Conservation (phyloP, 2,797 vertebrate genomes). For the Linurgus olivaceus region DNA sequence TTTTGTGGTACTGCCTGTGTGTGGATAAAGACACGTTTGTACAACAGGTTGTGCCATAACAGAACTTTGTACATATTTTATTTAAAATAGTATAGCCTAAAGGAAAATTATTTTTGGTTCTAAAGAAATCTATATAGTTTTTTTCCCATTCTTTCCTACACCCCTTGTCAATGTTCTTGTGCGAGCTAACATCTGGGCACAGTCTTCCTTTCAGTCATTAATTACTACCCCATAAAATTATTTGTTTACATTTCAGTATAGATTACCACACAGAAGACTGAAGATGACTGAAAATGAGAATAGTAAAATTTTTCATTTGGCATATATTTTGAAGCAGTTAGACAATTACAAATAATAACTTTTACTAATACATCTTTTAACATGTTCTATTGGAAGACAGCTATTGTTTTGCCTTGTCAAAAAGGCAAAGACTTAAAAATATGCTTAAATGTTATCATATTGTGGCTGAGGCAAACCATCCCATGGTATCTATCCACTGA, state of each 20-base stretch:
- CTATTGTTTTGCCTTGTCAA: neutral
- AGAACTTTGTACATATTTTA: neutral
- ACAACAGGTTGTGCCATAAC: neutral
- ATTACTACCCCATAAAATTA: neutral
- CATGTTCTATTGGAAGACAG: neutral
- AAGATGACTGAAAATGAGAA: neutral
- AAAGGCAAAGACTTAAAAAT: neutral
- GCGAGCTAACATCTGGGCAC: neutral
- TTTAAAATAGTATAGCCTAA: neutral
- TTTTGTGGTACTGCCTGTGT: neutral
- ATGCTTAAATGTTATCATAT: neutral
- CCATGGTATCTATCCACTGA: neutral
- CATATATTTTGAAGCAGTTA: neutral
- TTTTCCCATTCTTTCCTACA: neutral
- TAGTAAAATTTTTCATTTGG: neutral
- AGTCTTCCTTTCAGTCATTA: neutral
- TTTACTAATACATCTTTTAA: neutral
- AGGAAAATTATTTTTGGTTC: neutral
- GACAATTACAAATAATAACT: neutral
- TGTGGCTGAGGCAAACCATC: neutral
- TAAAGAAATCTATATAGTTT: neutral
- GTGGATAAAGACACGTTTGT: neutral
- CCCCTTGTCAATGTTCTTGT: accelerated
- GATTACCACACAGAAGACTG: neutral
- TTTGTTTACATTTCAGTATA: neutral